These are phyloP conservation scores for Chelonia mydas DNA, from an alignment of 2,797 vertebrate species.

Conservation along the genomic window DNA sequence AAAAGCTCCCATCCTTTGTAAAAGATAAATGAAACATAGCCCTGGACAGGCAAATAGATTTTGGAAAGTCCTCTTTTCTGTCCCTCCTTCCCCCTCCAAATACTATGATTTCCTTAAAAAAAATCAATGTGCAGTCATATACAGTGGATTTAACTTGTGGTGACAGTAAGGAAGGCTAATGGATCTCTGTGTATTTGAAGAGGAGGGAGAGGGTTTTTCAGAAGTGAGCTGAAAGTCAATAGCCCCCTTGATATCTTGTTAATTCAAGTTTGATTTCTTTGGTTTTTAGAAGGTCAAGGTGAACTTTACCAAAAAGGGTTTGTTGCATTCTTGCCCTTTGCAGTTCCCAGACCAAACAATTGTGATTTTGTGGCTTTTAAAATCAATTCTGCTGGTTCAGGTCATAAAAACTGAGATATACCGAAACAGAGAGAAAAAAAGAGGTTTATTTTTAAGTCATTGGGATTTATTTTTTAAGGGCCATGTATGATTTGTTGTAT, in stretches of 20 bases:
- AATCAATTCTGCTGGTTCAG: background rate
- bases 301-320: background rate
- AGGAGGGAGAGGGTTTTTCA: background rate
- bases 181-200: background rate
- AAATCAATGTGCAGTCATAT: background rate
- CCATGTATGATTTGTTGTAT: background rate
- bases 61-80: background rate
- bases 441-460: slow-evolving; percentile 5
- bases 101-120: background rate
- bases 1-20: slow-evolving; percentile 31
- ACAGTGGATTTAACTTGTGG: background rate
- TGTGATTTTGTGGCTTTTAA: background rate
- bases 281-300: background rate
- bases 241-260: background rate
- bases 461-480: slow-evolving; percentile 3
- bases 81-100: background rate
- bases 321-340: background rate
- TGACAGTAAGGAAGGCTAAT: background rate
- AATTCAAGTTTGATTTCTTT: background rate
- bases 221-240: background rate
- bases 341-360: background rate
- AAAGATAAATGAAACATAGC: background rate
- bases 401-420: background rate
- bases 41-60: background rate
- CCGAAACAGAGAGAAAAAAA: background rate